These are phyloP conservation scores for Dicyrtoma fusca DNA, from an alignment of 2,888 invertebrate species.

Conservation along the genomic window DNA sequence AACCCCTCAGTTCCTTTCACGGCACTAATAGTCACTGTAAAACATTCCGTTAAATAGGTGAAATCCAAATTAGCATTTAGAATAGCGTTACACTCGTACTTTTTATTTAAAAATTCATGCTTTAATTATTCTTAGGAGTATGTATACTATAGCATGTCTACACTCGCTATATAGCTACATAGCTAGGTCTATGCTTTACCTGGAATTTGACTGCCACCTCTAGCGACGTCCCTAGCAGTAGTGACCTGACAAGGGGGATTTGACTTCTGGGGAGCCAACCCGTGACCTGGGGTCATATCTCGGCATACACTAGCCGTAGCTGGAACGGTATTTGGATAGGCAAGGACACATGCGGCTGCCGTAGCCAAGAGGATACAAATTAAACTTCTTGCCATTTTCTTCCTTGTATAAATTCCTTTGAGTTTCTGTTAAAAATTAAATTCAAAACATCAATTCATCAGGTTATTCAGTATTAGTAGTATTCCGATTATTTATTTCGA, in stretches of 20 bases:
- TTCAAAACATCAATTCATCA: no score
- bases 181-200: conserved; percentile 30
- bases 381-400: no score
- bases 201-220: conserved; percentile 43
- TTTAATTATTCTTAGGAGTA: no score
- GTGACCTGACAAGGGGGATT: conserved; percentile 38
- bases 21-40: conserved; percentile 32
- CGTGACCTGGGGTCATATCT: conserved; percentile 49
- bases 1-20: conserved; percentile 33
- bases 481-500: no score
- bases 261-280: conserved; percentile 41
- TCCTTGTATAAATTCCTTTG: no score
- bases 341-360: background rate
- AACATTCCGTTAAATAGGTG: background rate
- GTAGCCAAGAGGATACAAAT: no score
- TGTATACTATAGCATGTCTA: background rate
- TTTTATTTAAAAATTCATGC: no score
- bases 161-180: background rate
- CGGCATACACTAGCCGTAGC: conserved; percentile 41
- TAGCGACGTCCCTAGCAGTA: conserved; percentile 19
- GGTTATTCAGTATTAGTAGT: no score
- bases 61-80: no score
- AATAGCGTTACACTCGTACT: no score
- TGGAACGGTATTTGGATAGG: conserved; percentile 44
- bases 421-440: no score